Base-by-base conservation (phyloP, 2,797 vertebrate species). In the Gallirallus australis region DNA sequence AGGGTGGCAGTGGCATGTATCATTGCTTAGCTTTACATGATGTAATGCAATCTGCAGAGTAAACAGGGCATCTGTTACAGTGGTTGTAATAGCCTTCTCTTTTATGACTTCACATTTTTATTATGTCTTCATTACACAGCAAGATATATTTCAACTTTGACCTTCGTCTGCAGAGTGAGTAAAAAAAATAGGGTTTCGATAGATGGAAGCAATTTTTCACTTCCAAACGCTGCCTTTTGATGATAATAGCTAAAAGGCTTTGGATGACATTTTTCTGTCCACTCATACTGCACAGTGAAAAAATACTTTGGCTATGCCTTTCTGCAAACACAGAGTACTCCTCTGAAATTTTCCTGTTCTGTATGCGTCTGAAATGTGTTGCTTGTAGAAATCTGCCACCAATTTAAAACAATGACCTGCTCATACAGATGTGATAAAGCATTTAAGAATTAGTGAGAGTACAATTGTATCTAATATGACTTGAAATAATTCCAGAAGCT, bases 121-220 rank as follows among this genome's bases (percentile, higher is more conserved):
- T 94, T 66, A 52, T 31, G 21, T 81, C 82, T 94, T 94, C 73
- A 82, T 86, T 95, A 80, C 54, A 69, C 37, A 78, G 47, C 63
- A 84, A 89, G 73, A 86, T 77, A 53, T 80, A 86, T 85, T 89
- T 96, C 93, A 95, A 65, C 83, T 94, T 61, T 92, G 87, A 93
- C 90, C 86, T 96, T 92, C 25, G 16, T 65, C 35, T 48, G 33
- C 42, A 89, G 35, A 66, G 14, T 24, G 78, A 89, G 60, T 71
- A 27, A 52, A 33, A 95, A 97, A 97, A 97, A 66, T 28, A 72
- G 45, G 7, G 47, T 86, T 97, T 95, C 56, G 50, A 20, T 48
- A 72, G n/a, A n/a, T 2, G 4, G 80, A 83, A 45, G 54, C 8
- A 57, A 21, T 95, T 82, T 94, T 95, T 96, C 73, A 79, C 33